phyloP scores from a whole-genome alignment of 2,888 invertebrate species.

The Elegia similella region DNA sequence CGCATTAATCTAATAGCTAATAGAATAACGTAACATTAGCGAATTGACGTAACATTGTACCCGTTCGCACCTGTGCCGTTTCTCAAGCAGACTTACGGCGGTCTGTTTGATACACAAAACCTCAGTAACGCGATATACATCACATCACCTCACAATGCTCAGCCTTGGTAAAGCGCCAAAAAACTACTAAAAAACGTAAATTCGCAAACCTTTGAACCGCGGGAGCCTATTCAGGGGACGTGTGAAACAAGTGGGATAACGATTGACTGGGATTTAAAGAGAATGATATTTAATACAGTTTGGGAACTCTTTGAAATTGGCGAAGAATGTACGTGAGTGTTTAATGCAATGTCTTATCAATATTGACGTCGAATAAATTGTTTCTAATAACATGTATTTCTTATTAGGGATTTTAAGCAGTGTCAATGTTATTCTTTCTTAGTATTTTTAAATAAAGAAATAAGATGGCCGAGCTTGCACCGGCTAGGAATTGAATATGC shows the following conservation, averaged over 20 bases:
- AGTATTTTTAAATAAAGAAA: no score
- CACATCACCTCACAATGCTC: slow-evolving; percentile 46
- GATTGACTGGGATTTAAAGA: background rate
- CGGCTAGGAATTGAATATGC: no score
- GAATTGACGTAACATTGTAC: slow-evolving; percentile 42
- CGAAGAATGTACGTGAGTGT: background rate
- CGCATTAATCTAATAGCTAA: slow-evolving; percentile 47
- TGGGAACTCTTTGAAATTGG: background rate
- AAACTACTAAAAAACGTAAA: slow-evolving; percentile 3
- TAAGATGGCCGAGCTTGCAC: no score
- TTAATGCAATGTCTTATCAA: no score
- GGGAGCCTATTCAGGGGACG: background rate
- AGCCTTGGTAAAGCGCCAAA: slow-evolving; percentile 28
- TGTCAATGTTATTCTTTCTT: no score
- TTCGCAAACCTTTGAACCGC: background rate
- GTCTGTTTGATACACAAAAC: slow-evolving; percentile 60
- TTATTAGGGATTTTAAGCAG: no score
- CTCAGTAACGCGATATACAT: slow-evolving; percentile 58
- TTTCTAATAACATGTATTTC: no score
- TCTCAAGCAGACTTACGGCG: slow-evolving; percentile 42
- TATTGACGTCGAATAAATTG: no score
- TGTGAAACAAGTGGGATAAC: slow-evolving; percentile 11
- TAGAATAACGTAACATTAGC: slow-evolving; percentile 51
- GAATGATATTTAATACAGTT: slow-evolving; percentile 2
- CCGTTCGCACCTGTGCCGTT: slow-evolving; percentile 68